Base-by-base conservation (phyloP, 2,888 invertebrate species). In the Dioctria rufipes region DNA sequence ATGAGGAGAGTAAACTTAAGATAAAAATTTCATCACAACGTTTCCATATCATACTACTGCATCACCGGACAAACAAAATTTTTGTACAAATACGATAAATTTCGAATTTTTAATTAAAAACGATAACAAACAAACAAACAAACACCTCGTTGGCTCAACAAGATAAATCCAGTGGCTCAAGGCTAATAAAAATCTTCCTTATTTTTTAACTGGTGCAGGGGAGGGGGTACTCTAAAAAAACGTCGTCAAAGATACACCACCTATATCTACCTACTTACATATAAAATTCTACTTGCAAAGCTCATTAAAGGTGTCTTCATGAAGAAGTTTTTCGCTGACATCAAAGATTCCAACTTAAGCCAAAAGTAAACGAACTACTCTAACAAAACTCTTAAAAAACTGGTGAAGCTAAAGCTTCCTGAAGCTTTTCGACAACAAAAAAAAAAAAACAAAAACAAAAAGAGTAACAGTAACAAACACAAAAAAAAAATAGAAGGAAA, bases 21-120 rank as follows among this genome's bases (percentile, higher is more conserved):
- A 73, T 73, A 73, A 73, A 73, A 73, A 73, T 73, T 73, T 40
- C 73, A 73, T 67, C 61, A 79, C 54, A 69, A 79, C 43, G 63
- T 37, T 65, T 65, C 58, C 71, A 46, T 66, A 79, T 79, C 81
- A 60, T 25, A 1, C 25, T 25, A 25, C 71, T 75, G 80, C 71
- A 63, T 51, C 63, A 37, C 39, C 78, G 9, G 58, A 60, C 60
- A 81, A 81, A 81, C 78, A 81, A 61, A 0, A 65, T 5, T 63
- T 46, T 54, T 69, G 60, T 54, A 80, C 63, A 81, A 81, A 81
- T 81, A 81, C 81, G 73, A 81, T 81, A 81, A 81, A 81, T 81
- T 69, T 77, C 54, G 63, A 69, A 60, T 77, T 81, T 81, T 81
- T 81, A 81, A 81, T 81, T 81, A 81, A 81, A 81, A 78, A 73